phyloP scores from a whole-genome alignment of 1,140 invertebrate genomes.

The Papilio dardanus region DNA sequence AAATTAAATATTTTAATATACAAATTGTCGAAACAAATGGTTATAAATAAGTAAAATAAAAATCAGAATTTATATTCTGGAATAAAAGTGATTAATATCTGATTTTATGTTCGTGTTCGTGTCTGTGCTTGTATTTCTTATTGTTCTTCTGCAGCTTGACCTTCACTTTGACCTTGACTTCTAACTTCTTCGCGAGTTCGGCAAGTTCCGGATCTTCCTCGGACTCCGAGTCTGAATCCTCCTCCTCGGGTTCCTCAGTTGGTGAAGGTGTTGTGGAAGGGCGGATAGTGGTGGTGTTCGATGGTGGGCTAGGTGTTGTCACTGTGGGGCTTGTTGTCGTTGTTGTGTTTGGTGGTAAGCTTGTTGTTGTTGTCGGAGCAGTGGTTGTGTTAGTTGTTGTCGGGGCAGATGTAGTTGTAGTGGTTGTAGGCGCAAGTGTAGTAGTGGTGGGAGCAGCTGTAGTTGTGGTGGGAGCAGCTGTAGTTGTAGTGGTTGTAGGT shows the following conservation, averaged over 20 bases:
- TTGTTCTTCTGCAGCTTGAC: constrained; percentile 47
- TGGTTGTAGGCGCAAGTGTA: constrained; percentile 37
- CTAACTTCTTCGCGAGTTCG: constrained; percentile 62
- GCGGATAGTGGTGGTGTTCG: constrained; percentile 35
- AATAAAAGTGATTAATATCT: not conserved
- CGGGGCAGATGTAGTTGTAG: constrained; percentile 26
- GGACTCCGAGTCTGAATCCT: constrained; percentile 47
- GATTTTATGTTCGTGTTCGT: constrained; percentile 36
- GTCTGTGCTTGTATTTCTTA: constrained; percentile 30
- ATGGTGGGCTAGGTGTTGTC: constrained; percentile 20
- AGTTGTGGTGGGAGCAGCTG: constrained; percentile 32
- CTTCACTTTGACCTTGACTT: constrained; percentile 68
- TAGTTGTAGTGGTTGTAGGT: constrained; percentile 35
- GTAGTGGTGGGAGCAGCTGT: constrained; percentile 30
- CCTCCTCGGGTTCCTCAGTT: constrained; percentile 38
- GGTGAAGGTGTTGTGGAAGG: constrained; percentile 34
- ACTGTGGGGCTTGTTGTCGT: constrained; percentile 30
- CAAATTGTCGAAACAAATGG: not conserved
- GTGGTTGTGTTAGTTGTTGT: constrained; percentile 30
- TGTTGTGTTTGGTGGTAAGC: constrained; percentile 30
- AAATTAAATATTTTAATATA: too few relatives aligned
- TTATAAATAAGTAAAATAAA: not conserved
- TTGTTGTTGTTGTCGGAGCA: constrained; percentile 36
- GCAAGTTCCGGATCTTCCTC: constrained; percentile 58
- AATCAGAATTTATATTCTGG: not conserved